Evolutionary conservation across 2,113 vertebrate species (phyloP), one percentile per base, ranked within the genome.

Genomic region (Colaptes auratus): DNA sequence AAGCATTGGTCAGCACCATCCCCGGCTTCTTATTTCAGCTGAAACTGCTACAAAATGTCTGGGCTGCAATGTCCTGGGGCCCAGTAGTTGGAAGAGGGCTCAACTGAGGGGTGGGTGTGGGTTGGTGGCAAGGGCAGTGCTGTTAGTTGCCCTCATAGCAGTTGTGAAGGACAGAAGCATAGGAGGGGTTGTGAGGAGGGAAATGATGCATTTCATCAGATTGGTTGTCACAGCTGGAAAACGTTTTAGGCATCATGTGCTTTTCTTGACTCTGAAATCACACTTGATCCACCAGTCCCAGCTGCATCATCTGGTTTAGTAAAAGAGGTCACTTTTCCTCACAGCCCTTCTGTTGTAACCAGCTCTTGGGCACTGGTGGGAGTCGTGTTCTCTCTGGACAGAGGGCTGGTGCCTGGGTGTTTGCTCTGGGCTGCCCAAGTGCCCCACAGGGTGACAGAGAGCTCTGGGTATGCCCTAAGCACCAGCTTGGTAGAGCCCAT

Each of bases 101-200:
- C 74, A 82, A 70, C 88, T 82, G 75, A 61, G 30, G 66, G 30
- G 70, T 44, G 72, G 46, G 46, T 5, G 90, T 90, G 50, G 42
- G 90, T 90, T 6, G 5, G 66, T 70, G 42, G 50, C 24, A 72
- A 88, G 56, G 35, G 35, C 66, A 75, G 61, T 1, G 3, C n/a
- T 2, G 2, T 39, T 79, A 84, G 61, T 84, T 74, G 65, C 15
- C 36, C 58, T 71, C 6, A 2, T 7, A 63, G 55, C 79, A 48
- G 24, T 15, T 84, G 35, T 42, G 67, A 73, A 65, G 44, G 67
- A 87, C 27, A 36, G 59, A 82, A 79, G 20, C 4, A 1, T 12
- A 23, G 48, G 48, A 30, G 42, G 14, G 3, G 18, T 39, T 65
- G 7, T 65, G n/a, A 23, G 59, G 59, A 85, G 71, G 79, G 59